Evolutionary conservation across 2,888 invertebrate genomes (phyloP).

Genomic region (Mythimna loreyi): DNA sequence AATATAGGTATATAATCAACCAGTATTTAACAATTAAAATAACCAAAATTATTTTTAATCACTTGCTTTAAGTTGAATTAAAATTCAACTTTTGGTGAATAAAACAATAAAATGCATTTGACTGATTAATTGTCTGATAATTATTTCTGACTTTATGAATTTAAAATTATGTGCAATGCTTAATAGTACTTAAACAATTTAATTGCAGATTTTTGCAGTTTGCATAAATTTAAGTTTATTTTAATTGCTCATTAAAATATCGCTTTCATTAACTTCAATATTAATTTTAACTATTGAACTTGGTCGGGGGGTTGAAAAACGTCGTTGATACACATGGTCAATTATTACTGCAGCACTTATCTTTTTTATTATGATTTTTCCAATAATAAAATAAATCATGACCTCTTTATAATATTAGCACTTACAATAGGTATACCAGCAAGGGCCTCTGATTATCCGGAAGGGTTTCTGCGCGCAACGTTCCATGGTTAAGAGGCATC

Average conservation of each 20-base stretch:
- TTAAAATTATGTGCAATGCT: conserved; percentile 21
- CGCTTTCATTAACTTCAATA: neutral
- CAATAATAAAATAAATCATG: no score
- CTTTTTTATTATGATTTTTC: no score
- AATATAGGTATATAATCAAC: neutral
- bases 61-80: neutral
- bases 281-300: neutral
- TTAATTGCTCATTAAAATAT: neutral
- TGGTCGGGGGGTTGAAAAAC: no score
- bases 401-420: no score
- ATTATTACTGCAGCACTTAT: no score
- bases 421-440: no score
- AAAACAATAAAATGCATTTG: conserved; percentile 16
- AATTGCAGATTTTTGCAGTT: conserved; percentile 4
- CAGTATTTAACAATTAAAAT: neutral
- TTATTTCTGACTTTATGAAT: neutral
- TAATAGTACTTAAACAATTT: conserved; percentile 18
- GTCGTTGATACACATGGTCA: no score
- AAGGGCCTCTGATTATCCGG: no score
- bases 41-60: neutral
- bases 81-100: neutral
- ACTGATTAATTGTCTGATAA: conserved; percentile 5
- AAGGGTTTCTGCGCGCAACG: no score
- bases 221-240: conserved; percentile 12
- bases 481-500: no score